A percentile compares a stretch with the other conserved stretches of the same genome.
Conservation (phyloP, 2,113 vertebrate genomes). For the Sturnira hondurensis region DNA sequence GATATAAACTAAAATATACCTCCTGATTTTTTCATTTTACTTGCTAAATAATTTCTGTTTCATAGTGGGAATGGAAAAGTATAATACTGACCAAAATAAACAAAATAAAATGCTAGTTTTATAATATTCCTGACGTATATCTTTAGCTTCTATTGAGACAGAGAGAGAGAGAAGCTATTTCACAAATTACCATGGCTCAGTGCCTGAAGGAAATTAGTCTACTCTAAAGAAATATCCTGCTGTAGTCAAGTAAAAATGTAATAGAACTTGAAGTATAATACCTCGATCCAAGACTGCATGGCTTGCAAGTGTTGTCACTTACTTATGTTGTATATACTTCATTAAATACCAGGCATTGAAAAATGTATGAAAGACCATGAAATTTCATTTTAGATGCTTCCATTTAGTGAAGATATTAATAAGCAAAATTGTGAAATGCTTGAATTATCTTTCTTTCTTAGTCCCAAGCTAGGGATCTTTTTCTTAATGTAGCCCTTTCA, state of each 20-base stretch:
- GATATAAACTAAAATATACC: background rate
- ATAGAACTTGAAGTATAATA: slow-evolving; percentile 32
- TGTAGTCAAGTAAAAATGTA: slow-evolving; percentile 30
- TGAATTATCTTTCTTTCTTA: background rate
- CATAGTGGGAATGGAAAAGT: background rate
- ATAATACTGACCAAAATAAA: background rate
- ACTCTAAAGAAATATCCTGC: slow-evolving; percentile 1
- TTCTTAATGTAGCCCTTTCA: background rate
- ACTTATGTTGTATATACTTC: background rate
- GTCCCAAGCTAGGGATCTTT: background rate
- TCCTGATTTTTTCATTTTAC: background rate
- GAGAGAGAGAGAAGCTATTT: background rate
- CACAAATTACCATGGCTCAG: background rate
- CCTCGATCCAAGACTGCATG: background rate
- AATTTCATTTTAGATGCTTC: background rate
- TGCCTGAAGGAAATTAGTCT: slow-evolving; percentile 43
- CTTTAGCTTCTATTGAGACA: background rate
- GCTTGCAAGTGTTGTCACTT: background rate
- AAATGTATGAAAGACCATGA: background rate
- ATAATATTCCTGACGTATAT: background rate
- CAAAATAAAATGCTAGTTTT: background rate
- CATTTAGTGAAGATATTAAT: background rate
- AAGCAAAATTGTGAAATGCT: background rate
- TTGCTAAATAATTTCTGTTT: background rate
- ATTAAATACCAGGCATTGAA: background rate